Conservation (phyloP, 2,113 vertebrate genomes). For the Sphaerodactylus townsendi region DNA sequence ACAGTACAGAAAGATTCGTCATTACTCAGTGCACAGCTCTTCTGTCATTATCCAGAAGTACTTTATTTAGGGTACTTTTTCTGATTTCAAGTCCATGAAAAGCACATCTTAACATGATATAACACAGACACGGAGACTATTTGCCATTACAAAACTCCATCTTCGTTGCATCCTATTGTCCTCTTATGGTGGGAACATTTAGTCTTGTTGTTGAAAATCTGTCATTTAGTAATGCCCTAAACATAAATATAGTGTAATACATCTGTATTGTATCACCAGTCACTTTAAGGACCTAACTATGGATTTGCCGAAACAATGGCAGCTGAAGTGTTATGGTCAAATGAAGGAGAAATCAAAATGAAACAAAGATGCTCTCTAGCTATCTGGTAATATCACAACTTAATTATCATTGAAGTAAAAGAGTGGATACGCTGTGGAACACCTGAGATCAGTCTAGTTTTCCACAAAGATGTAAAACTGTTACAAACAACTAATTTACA, state of each 20-base stretch:
- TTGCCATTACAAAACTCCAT: no score
- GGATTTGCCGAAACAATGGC: background rate
- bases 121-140: slow-evolving; percentile 1
- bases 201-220: background rate
- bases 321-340: background rate
- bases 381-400: background rate
- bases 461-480: background rate
- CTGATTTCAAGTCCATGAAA: background rate
- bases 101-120: slow-evolving; percentile 1
- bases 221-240: background rate
- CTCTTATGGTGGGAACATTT: background rate
- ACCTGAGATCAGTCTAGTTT: background rate
- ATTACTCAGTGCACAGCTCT: background rate
- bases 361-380: background rate
- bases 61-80: slow-evolving; percentile 18
- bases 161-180: background rate
- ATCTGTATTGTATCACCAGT: background rate
- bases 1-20: background rate
- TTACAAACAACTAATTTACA: background rate
- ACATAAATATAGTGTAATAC: background rate
- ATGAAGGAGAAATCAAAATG: background rate
- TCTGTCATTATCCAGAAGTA: slow-evolving; percentile 15
- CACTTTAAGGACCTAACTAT: background rate
- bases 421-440: background rate
- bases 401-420: background rate